phyloP scores from a whole-genome alignment of 2,888 invertebrate genomes.

The Serripes groenlandicus region DNA sequence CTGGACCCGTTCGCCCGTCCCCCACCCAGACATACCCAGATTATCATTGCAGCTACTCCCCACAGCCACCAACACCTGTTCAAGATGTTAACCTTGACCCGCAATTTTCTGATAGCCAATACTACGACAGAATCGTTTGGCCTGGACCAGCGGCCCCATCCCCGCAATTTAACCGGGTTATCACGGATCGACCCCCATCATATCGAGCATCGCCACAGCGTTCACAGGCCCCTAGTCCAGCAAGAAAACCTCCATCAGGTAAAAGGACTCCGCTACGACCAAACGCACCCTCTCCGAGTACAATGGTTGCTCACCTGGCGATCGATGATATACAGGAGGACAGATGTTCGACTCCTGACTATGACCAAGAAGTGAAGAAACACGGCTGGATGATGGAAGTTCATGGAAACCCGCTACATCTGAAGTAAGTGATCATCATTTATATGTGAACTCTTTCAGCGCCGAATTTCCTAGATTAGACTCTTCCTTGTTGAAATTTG shows the following conservation, averaged over 20 bases:
- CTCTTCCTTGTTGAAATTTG: no score
- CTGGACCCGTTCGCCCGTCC: conserved; percentile 68
- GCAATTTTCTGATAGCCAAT: background rate
- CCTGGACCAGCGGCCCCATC: conserved; percentile 7
- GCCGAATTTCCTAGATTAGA: no score
- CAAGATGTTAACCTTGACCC: conserved; percentile 20
- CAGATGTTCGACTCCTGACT: conserved; percentile 65
- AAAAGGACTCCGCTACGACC: conserved; percentile 54
- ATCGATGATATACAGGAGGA: conserved; percentile 35
- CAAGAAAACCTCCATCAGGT: conserved; percentile 52
- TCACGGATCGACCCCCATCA: conserved; percentile 18
- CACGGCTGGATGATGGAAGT: conserved; percentile 84
- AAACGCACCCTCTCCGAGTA: conserved; percentile 59
- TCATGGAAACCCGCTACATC: conserved; percentile 82
- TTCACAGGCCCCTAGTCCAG: conserved; percentile 34
- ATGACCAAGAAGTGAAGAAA: conserved; percentile 76
- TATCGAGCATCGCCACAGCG: conserved; percentile 18
- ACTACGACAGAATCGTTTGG: background rate
- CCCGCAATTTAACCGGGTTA: background rate
- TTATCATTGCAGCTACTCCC: conserved; percentile 2
- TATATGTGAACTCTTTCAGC: no score
- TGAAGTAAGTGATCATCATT: conserved; percentile 81
- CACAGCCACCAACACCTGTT: conserved; percentile 30
- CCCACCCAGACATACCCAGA: conserved; percentile 31
- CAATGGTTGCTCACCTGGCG: conserved; percentile 47